Conservation (phyloP, 2,797 vertebrate species). For the Pseudomugil tenellus region DNA sequence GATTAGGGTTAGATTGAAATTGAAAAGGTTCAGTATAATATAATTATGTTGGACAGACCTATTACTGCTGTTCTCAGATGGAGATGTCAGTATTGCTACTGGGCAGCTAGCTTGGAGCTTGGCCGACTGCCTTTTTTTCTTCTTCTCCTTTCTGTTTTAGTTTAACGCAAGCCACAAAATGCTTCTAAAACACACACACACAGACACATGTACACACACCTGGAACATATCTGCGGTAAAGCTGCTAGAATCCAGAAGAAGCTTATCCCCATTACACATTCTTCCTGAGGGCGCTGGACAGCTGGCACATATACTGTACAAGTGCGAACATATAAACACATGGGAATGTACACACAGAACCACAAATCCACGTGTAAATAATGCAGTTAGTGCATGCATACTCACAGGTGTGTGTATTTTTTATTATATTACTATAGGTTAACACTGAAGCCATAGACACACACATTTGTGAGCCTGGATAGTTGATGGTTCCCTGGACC, state of each 20-base stretch:
- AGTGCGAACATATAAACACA: conserved; percentile 16
- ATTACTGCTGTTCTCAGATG: conserved; percentile 59
- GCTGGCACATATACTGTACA: conserved; percentile 63
- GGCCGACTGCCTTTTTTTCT: conserved; percentile 32
- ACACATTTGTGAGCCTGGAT: conserved; percentile 4
- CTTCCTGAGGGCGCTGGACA: conserved; percentile 70
- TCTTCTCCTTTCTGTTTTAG: background rate
- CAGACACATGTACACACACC: conserved; percentile 48
- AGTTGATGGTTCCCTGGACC: conserved; percentile 27
- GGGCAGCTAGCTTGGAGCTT: conserved; percentile 42
- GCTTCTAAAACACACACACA: conserved; percentile 5
- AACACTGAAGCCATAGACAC: conserved; percentile 18
- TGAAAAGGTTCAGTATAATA: conserved; percentile 61
- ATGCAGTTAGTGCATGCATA: conserved; percentile 23
- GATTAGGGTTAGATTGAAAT: conserved; percentile 58
- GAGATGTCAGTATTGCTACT: conserved; percentile 48
- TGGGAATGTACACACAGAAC: conserved; percentile 1
- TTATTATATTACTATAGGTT: conserved; percentile 29
- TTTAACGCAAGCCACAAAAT: conserved; percentile 37
- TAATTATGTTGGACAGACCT: conserved; percentile 60
- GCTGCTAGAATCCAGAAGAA: conserved; percentile 64
- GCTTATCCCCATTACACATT: conserved; percentile 76
- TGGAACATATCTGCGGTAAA: conserved; percentile 70
- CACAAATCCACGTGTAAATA: conserved; percentile 33
- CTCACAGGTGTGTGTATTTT: conserved; percentile 31